Percentiles rank a stretch among this genome's conserved stretches.
phyloP scores from a whole-genome alignment of 2,113 vertebrate genomes.

The Petroica traversi region DNA sequence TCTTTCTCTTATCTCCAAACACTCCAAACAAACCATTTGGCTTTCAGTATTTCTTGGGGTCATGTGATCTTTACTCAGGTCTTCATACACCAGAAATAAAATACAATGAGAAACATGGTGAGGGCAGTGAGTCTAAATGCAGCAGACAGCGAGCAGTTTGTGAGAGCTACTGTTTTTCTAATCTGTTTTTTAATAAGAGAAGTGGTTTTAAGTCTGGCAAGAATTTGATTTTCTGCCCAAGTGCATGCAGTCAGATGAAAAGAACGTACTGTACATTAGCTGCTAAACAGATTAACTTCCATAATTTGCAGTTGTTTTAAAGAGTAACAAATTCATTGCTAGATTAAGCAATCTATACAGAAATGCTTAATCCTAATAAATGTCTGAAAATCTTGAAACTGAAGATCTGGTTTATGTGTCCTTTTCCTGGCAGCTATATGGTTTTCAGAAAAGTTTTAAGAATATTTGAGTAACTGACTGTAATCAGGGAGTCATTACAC shows the following conservation, averaged over 20 bases:
- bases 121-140: conserved; percentile 8
- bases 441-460: conserved; percentile 32
- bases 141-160: conserved; percentile 3
- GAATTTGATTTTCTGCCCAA: conserved; percentile 57
- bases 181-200: conserved; percentile 72
- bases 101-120: conserved; percentile 46
- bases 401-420: conserved; percentile 31
- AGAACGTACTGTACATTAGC: conserved; percentile 52
- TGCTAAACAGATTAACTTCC: conserved; percentile 61
- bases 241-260: conserved; percentile 47
- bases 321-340: conserved; percentile 7
- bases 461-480: conserved; percentile 6
- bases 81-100: conserved; percentile 60
- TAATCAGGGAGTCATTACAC: neutral
- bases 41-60: conserved; percentile 33
- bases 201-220: conserved; percentile 64
- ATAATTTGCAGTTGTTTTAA: conserved; percentile 42
- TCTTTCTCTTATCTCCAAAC: neutral
- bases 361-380: neutral
- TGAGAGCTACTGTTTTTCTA: conserved; percentile 75
- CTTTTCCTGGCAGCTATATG: conserved; percentile 6
- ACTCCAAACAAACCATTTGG: neutral
- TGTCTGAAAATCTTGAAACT: conserved; percentile 17
- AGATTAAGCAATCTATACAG: neutral
- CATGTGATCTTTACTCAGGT: conserved; percentile 23